Evolutionary conservation across 2,888 invertebrate genomes (phyloP).

Genomic region (Iselma pallidipennis): DNA sequence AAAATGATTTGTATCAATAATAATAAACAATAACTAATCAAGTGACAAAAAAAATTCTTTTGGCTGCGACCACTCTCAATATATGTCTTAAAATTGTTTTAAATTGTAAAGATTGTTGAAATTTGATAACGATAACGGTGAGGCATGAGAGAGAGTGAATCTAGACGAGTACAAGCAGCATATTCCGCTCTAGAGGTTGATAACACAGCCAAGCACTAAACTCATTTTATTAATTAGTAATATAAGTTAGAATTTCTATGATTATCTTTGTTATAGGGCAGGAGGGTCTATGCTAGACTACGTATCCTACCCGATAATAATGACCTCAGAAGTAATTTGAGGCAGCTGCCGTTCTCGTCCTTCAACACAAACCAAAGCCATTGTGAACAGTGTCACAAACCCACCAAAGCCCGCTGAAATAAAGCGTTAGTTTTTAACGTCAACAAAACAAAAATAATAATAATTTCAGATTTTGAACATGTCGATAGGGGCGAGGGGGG

Average conservation of each 20-base stretch:
- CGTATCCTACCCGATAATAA: conserved; percentile 46
- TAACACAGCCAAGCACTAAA: conserved; percentile 37
- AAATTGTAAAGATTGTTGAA: neutral
- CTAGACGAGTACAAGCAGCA: conserved; percentile 51
- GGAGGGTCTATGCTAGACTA: conserved; percentile 29
- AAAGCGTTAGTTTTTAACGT: conserved; percentile 47
- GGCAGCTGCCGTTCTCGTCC: conserved; percentile 50
- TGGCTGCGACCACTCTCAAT: neutral
- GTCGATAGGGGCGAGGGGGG: too few relatives aligned
- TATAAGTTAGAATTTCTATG: conserved; percentile 4
- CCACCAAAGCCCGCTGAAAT: conserved; percentile 52
- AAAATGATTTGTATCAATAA: neutral
- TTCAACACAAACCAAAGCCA: conserved; percentile 55
- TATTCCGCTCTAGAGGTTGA: conserved; percentile 32
- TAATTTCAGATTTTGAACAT: conserved; percentile 8
- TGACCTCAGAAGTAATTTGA: conserved; percentile 40
- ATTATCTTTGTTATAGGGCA: neutral
- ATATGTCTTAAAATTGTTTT: neutral
- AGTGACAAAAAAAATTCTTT: neutral
- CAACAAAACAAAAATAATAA: conserved; percentile 20
- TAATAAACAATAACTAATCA: neutral
- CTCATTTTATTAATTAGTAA: conserved; percentile 4
- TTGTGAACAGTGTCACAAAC: conserved; percentile 55
- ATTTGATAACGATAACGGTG: conserved; percentile 28
- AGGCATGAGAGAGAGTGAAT: conserved; percentile 38